Percentiles rank a stretch among this genome's conserved stretches.
Evolutionary conservation across 1,140 invertebrate genomes (phyloP).

Genomic region (Sitobion miscanthi): DNA sequence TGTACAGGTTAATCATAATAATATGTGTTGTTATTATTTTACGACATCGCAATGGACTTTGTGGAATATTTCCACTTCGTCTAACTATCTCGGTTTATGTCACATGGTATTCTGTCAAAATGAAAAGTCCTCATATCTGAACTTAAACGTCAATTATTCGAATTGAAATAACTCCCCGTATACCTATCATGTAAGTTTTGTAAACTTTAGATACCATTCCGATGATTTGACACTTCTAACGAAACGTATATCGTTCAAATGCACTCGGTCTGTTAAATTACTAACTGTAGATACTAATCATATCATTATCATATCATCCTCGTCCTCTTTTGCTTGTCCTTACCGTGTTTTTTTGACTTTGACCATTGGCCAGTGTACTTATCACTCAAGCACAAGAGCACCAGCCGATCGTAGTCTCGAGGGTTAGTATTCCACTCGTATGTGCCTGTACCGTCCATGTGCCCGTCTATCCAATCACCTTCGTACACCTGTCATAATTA

Average conservation of each 20-base stretch:
- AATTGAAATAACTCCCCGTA: background rate
- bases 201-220: background rate
- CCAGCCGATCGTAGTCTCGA: background rate
- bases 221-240: background rate
- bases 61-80: background rate
- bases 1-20: background rate
- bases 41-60: background rate
- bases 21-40: background rate
- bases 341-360: conserved; percentile 30
- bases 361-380: background rate
- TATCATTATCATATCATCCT: background rate
- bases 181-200: background rate
- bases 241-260: background rate
- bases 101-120: background rate
- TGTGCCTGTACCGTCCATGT: background rate
- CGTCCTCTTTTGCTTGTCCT: background rate
- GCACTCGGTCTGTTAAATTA: background rate
- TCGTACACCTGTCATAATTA: background rate
- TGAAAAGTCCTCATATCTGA: background rate
- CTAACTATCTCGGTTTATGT: background rate
- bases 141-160: background rate
- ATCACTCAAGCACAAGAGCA: background rate
- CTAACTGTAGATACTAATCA: background rate
- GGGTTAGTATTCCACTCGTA: conserved; percentile 26
- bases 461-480: background rate